Conservation (phyloP, 2,888 invertebrate genomes). For the Drosophila mulleri region DNA sequence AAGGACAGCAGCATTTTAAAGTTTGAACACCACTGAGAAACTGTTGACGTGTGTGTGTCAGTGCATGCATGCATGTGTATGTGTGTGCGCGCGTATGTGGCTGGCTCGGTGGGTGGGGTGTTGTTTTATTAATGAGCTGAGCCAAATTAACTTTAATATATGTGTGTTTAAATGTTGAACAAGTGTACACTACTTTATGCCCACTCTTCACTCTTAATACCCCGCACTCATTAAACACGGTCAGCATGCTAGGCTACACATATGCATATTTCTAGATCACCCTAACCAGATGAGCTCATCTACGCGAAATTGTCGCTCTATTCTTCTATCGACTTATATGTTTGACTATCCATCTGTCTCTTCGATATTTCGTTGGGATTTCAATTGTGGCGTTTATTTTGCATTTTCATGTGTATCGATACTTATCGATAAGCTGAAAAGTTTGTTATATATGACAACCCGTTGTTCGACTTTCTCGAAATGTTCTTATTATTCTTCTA, state of each 20-base stretch:
- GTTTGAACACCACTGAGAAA: slow-evolving; percentile 41
- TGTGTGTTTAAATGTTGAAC: slow-evolving; percentile 41
- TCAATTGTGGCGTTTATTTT: too few species aligned
- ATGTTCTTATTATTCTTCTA: neutral
- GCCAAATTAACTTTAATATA: slow-evolving; percentile 77
- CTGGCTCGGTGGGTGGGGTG: slow-evolving; percentile 1
- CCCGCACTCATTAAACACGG: neutral
- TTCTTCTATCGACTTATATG: too few species aligned
- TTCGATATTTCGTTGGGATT: too few species aligned
- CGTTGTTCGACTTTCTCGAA: neutral
- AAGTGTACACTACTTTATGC: slow-evolving; percentile 25
- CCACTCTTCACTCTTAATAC: neutral
- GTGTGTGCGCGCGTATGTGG: slow-evolving; percentile 16
- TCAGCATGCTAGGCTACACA: neutral
- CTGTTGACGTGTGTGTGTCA: slow-evolving; percentile 15
- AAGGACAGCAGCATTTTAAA: slow-evolving; percentile 44
- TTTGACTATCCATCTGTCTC: too few species aligned
- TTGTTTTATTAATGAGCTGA: slow-evolving; percentile 77
- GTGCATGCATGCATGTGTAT: slow-evolving; percentile 23
- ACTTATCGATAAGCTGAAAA: too few species aligned
- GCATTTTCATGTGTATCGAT: too few species aligned
- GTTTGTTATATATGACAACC: neutral
- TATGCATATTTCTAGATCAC: too few species aligned
- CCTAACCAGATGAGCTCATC: too few species aligned
- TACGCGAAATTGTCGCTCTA: too few species aligned